A percentile compares a stretch with the other conserved stretches of the same genome.
Conservation (phyloP, 1,140 invertebrate species). For the Tetramorium simillimum region DNA sequence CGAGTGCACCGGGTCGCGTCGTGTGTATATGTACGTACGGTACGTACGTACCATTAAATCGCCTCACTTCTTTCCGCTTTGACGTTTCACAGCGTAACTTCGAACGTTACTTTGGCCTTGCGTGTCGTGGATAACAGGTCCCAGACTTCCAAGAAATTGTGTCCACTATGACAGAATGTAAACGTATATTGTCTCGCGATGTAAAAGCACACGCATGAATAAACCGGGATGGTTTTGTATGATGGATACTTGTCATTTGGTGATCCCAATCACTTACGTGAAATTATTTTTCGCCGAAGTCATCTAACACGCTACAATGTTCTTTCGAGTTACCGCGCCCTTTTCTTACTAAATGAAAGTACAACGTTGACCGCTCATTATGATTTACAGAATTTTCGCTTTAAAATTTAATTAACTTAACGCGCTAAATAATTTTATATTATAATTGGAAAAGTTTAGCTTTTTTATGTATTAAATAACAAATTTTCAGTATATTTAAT, state of each 20-base stretch:
- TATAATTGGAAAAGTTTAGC: background rate
- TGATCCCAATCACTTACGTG: conserved; percentile 8
- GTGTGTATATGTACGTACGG: background rate
- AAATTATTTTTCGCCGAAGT: conserved; percentile 3
- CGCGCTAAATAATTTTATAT: background rate
- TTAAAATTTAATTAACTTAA: background rate
- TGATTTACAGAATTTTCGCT: background rate
- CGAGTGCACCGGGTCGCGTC: background rate
- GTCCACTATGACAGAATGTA: conserved; percentile 8
- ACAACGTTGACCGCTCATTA: background rate
- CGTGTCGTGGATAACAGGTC: conserved; percentile 44
- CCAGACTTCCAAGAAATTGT: conserved; percentile 53
- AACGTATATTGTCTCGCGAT: conserved; percentile 7
- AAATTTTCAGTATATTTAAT: background rate
- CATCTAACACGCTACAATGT: background rate
- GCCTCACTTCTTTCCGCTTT: conserved; percentile 16
- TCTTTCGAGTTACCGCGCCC: background rate
- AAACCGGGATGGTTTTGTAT: background rate
- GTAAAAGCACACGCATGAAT: background rate
- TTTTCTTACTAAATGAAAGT: background rate
- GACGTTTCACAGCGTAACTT: conserved; percentile 16
- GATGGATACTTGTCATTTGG: background rate
- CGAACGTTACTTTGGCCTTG: conserved; percentile 49
- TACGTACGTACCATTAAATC: conserved; percentile 42
- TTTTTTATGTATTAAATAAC: conserved; percentile 2